Base-by-base conservation (phyloP, 2,797 vertebrate genomes). In the Diplodus puntazzo region DNA sequence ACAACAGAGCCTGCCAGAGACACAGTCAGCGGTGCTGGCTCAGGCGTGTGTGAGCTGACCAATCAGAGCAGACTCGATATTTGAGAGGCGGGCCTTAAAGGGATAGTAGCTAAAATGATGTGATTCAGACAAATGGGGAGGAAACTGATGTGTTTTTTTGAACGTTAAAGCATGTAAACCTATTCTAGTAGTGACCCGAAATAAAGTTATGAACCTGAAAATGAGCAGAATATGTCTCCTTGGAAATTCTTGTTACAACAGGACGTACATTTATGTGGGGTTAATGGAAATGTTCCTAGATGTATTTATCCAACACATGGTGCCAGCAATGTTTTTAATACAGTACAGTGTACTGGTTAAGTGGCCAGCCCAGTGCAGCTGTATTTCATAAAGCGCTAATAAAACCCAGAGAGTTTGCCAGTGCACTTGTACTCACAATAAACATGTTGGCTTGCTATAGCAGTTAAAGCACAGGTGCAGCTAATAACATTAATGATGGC, bases 351-450 rank as follows among this genome's bases (percentile, higher is more conserved):
- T 20, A 11, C 18, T n/a, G 20, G 0, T 77, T 58, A 57, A 58
- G 43, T 16, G 46, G 39, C 16, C 12, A 21, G 7, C 34, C 43
- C 30, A 57, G 11, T 45, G 17, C 50, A 77, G 13, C 63, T 81
- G 63, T 52, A 27, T 68, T 67, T 52, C 14, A 52, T 65, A 65
- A 66, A 67, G 42, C 13, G 42, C 42, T n/a, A 17, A 59, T 67
- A 12, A 39, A 69, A 49, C 45, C 23, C 7, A 62, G 20, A 73
- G 57, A 39, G 59, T 12, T 64, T 69, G n/a, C 45, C 30, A 53
- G 12, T 48, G 16, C 65, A 52, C 21, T 52, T 49, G 53, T 58
- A 68, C 73, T 48, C 13, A 25, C 21, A 27, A 2, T 12, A 60
- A 53, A 30, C 18, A 42, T n/a, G n/a, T 59, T 16, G 54, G 27